phyloP scores from a whole-genome alignment of 1,140 invertebrate species.

The Caenorhabditis elegans region DNA sequence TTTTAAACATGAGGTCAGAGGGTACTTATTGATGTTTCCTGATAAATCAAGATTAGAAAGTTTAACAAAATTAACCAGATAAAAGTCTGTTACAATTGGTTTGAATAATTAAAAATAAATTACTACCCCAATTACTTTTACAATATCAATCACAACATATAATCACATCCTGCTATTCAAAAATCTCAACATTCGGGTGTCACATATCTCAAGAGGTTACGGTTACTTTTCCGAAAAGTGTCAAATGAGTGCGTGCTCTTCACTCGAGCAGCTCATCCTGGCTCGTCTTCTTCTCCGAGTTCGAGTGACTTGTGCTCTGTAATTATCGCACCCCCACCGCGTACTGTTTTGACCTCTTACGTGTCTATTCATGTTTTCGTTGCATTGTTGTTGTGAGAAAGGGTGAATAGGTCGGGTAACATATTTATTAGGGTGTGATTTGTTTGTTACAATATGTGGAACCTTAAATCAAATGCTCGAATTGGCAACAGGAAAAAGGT shows the following conservation, averaged over 20 bases:
- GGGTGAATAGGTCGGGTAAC: background rate
- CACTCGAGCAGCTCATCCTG: constrained; percentile 1
- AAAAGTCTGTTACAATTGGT: no score
- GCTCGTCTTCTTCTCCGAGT: background rate
- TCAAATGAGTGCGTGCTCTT: background rate
- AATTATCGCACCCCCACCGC: background rate
- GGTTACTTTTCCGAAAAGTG: background rate
- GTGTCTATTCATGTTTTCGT: background rate
- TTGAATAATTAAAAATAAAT: no score
- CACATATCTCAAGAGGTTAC: background rate
- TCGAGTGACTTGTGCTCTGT: constrained; percentile 27
- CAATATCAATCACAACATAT: no score
- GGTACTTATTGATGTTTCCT: no score
- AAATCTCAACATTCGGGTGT: background rate
- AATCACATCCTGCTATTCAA: no score
- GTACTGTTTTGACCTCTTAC: constrained; percentile 18
- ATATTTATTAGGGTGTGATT: background rate
- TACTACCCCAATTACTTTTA: no score
- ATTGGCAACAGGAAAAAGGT: no score
- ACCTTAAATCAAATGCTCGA: no score
- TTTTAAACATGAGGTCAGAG: no score
- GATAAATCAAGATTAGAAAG: no score
- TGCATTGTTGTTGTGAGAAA: background rate
- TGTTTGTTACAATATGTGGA: no score
- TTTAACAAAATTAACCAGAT: no score